These are phyloP conservation scores for Alectura lathami DNA, from an alignment of 2,113 vertebrate species.

Conservation along the genomic window DNA sequence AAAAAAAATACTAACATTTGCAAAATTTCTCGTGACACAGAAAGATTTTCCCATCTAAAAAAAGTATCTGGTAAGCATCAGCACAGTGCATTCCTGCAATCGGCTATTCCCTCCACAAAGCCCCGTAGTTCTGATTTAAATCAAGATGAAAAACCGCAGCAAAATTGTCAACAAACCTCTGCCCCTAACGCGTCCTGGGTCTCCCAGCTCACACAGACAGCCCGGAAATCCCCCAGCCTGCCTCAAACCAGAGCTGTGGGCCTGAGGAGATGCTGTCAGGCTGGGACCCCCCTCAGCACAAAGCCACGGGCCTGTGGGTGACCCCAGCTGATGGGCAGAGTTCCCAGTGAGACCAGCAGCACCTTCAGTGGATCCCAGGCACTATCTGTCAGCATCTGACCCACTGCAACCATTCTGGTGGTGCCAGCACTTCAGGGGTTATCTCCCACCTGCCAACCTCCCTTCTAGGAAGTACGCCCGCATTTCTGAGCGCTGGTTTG, in stretches of 20 bases:
- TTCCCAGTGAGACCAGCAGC: neutral
- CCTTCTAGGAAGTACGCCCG: neutral
- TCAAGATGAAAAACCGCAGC: neutral
- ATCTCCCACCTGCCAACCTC: neutral
- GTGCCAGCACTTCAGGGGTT: neutral
- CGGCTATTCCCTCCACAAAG: neutral
- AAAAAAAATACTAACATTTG: neutral
- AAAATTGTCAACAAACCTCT: neutral
- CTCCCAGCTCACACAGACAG: neutral
- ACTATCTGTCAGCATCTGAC: accelerated
- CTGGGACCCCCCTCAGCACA: neutral
- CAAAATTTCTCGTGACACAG: conserved; percentile 22
- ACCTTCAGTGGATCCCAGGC: neutral
- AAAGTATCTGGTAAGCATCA: conserved; percentile 36
- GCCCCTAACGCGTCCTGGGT: neutral
- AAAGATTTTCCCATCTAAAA: neutral
- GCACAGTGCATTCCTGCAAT: neutral
- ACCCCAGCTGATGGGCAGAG: neutral
- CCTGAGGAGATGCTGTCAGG: neutral
- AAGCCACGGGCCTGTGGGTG: neutral
- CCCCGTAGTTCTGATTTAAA: conserved; percentile 19
- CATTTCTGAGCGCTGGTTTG: neutral
- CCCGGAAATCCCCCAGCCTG: neutral
- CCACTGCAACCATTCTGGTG: accelerated
- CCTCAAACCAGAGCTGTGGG: neutral